Percentiles rank a stretch among this genome's conserved stretches.
These are phyloP conservation scores for Siniperca scherzeri DNA, from an alignment of 2,797 vertebrate species.

Conservation along the genomic window DNA sequence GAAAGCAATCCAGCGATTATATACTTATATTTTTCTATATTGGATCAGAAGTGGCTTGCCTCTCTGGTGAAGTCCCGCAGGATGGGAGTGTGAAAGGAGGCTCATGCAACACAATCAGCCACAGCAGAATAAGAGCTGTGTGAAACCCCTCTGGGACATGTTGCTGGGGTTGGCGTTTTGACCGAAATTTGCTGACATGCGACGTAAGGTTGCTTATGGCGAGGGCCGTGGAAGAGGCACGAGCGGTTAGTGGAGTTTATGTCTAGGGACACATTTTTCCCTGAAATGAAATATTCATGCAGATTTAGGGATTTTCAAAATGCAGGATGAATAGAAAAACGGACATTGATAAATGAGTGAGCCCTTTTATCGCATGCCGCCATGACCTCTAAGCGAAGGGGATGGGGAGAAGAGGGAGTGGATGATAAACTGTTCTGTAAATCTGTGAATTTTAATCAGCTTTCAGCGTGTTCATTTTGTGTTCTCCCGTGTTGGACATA, in stretches of 20 bases:
- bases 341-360: conserved; percentile 77
- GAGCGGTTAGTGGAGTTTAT: conserved; percentile 37
- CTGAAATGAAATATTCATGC: conserved; percentile 71
- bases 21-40: conserved; percentile 30
- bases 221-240: conserved; percentile 9
- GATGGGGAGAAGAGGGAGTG: conserved; percentile 29
- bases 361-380: conserved; percentile 62
- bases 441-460: conserved; percentile 79
- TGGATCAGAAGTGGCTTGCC: conserved; percentile 48
- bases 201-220: conserved; percentile 50
- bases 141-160: conserved; percentile 48
- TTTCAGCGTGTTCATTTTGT: conserved; percentile 66
- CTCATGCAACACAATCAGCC: conserved; percentile 56
- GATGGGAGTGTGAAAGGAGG: conserved; percentile 41
- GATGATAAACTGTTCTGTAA: conserved; percentile 73
- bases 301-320: conserved; percentile 74
- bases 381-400: conserved; percentile 69
- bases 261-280: conserved; percentile 51
- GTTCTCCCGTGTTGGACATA: conserved; percentile 64
- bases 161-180: conserved; percentile 67
- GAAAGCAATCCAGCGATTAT: conserved; percentile 46
- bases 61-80: conserved; percentile 46
- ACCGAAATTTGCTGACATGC: conserved; percentile 72
- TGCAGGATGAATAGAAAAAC: conserved; percentile 68
- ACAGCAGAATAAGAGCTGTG: conserved; percentile 47